These are phyloP conservation scores for Syngnathus rostellatus DNA, from an alignment of 2,797 vertebrate species.

Conservation along the genomic window DNA sequence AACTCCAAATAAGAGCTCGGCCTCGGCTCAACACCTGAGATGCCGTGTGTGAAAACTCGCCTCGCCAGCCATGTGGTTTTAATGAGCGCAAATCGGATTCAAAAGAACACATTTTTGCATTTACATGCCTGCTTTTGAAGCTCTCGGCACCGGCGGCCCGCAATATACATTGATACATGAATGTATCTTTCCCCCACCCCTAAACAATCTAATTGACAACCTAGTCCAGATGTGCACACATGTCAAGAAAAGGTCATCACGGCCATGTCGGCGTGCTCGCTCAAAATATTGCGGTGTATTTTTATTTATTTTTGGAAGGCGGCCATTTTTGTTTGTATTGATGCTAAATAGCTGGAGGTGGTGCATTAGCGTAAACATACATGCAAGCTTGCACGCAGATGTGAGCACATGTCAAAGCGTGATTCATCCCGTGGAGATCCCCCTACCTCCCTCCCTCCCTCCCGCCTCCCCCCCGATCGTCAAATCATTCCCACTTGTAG, in stretches of 20 bases:
- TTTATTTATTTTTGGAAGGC: neutral
- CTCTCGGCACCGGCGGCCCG: neutral
- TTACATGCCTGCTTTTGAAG: conserved; percentile 7
- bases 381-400: conserved; percentile 4
- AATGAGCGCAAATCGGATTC: conserved; percentile 20
- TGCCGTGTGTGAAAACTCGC: neutral
- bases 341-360: conserved; percentile 17
- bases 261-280: neutral
- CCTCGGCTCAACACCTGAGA: neutral
- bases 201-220: conserved; percentile 12
- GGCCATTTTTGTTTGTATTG: conserved; percentile 18
- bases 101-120: conserved; percentile 17
- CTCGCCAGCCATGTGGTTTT: conserved; percentile 24
- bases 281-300: neutral
- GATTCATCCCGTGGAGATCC: conserved; percentile 12
- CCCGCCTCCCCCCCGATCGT: conserved; percentile 9
- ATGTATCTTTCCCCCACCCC: neutral
- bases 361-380: conserved; percentile 12
- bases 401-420: conserved; percentile 2
- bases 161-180: neutral
- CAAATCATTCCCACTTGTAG: conserved; percentile 8
- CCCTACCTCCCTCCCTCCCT: neutral
- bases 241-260: conserved; percentile 4
- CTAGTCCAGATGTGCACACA: conserved; percentile 2
- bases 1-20: neutral